Percentiles rank a stretch among this genome's conserved stretches.
phyloP scores from a whole-genome alignment of 2,888 invertebrate genomes.

The Amitus sp. region DNA sequence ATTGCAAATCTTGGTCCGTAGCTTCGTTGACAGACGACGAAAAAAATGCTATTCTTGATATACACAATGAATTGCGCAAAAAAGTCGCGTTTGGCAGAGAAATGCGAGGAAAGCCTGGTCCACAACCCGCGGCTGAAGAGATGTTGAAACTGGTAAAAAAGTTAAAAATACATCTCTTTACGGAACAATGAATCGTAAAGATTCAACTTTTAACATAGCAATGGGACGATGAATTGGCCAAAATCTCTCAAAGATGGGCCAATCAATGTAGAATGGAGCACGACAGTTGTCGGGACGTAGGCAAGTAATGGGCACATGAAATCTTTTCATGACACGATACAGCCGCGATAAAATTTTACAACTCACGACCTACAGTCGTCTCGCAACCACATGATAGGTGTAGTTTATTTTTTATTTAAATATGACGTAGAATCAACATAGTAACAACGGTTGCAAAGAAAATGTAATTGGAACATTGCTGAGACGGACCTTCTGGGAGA shows the following conservation, averaged over 20 bases:
- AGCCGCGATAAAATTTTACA: too few species aligned
- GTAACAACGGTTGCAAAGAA: too few species aligned
- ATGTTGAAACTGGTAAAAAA: constrained; percentile 54
- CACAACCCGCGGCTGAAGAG: constrained; percentile 60
- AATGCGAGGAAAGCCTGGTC: constrained; percentile 55
- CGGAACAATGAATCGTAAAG: not conserved
- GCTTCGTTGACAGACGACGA: not conserved
- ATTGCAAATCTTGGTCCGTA: too few species aligned
- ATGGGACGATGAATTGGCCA: constrained; percentile 61
- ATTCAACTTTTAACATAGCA: constrained; percentile 41
- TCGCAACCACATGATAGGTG: too few species aligned
- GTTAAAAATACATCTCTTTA: too few species aligned
- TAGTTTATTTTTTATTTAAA: too few species aligned
- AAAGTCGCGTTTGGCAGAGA: constrained; percentile 59
- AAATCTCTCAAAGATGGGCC: constrained; percentile 65
- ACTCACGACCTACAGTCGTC: too few species aligned
- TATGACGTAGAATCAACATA: too few species aligned
- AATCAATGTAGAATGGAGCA: constrained; percentile 63
- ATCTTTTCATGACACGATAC: too few species aligned
- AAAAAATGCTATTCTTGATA: not conserved
- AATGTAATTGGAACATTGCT: too few species aligned
- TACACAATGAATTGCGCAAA: constrained; percentile 60
- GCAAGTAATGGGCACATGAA: too few species aligned
- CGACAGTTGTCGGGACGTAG: constrained; percentile 61
- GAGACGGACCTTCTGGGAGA: too few species aligned